A percentile compares a stretch with the other conserved stretches of the same genome.
These are phyloP conservation scores for Apus apus DNA, from an alignment of 2,113 vertebrate species.

Conservation along the genomic window DNA sequence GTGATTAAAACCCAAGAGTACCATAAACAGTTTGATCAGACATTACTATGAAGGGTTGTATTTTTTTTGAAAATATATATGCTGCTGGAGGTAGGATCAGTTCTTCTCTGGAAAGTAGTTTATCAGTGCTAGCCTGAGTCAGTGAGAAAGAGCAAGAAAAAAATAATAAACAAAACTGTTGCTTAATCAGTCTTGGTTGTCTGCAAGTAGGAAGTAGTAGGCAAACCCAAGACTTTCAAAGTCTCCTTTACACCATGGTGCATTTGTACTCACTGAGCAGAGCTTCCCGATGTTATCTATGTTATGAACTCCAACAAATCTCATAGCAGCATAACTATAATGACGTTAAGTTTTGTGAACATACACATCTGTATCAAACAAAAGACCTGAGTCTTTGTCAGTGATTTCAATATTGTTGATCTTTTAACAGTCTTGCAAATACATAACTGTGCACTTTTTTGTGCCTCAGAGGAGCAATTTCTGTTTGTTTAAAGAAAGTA, in stretches of 20 bases:
- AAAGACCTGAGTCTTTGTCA: neutral
- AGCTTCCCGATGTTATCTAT: neutral
- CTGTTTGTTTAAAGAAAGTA: neutral
- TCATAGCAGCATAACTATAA: neutral
- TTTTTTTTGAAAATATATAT: neutral
- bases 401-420: neutral
- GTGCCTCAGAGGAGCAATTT: rapidly evolving
- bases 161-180: neutral
- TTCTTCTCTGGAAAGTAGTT: neutral
- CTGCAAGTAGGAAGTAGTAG: neutral
- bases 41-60: neutral
- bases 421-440: neutral
- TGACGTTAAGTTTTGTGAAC: rapidly evolving
- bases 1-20: neutral
- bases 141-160: neutral
- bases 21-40: neutral
- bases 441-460: neutral
- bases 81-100: neutral
- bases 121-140: rapidly evolving
- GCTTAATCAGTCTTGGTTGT: neutral
- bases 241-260: rapidly evolving
- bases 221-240: neutral
- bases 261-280: neutral
- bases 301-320: neutral
- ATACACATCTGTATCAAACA: rapidly evolving